A percentile compares a stretch with the other conserved stretches of the same genome.
phyloP scores from a whole-genome alignment of 2,113 vertebrate species.

The Hylia prasina region DNA sequence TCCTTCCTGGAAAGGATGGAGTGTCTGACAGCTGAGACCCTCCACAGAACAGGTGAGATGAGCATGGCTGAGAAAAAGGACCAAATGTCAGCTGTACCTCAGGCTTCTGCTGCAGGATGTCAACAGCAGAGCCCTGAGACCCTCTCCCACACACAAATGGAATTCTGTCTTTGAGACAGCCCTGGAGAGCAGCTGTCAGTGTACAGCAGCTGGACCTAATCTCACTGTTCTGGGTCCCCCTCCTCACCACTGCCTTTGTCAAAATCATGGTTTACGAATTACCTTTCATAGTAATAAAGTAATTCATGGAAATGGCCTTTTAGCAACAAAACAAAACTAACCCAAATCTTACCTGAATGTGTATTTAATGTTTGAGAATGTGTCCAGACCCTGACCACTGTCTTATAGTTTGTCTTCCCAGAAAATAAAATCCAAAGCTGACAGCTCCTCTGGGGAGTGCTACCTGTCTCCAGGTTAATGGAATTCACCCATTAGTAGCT shows the following conservation, averaged over 20 bases:
- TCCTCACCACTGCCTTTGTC: not conserved
- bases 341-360: not conserved
- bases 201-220: not conserved
- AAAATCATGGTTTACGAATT: not conserved
- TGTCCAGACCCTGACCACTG: not conserved
- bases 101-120: not conserved
- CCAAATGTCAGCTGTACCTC: not conserved
- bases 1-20: not conserved
- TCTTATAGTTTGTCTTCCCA: not conserved
- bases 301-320: not conserved
- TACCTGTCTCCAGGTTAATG: not conserved
- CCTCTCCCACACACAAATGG: not conserved
- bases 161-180: not conserved
- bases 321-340: not conserved
- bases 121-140: not conserved
- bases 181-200: not conserved
- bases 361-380: not conserved
- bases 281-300: not conserved
- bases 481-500: not conserved
- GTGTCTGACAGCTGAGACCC: not conserved
- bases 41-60: fast-evolving
- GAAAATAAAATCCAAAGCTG: not conserved
- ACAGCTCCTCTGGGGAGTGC: not conserved
- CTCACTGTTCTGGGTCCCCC: not conserved
- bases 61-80: not conserved